Percentiles rank a stretch among this genome's conserved stretches.
Conservation (phyloP, 2,888 invertebrate species). For the Acheta domesticus region DNA sequence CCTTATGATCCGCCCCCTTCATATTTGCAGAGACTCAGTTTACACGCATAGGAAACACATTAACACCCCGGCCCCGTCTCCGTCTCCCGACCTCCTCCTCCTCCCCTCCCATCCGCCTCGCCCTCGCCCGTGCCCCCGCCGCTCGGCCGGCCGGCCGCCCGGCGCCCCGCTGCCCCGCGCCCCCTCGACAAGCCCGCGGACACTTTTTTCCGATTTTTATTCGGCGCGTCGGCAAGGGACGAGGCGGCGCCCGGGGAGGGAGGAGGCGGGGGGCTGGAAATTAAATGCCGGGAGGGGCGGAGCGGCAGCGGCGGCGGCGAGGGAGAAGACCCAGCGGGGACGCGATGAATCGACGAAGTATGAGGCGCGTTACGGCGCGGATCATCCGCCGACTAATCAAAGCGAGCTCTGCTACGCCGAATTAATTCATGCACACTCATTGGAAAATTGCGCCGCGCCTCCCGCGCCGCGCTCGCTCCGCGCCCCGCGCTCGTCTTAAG, state of each 20-base stretch:
- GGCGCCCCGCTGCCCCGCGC: background rate
- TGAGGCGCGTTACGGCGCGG: conserved; percentile 1
- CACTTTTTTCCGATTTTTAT: background rate
- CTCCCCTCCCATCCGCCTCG: background rate
- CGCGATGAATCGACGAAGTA: background rate
- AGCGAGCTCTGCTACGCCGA: background rate
- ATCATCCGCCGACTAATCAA: conserved; percentile 10
- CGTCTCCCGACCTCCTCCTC: background rate
- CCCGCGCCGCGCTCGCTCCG: background rate
- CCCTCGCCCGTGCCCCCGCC: background rate
- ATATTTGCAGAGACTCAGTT: conserved; percentile 18
- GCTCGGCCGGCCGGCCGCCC: background rate
- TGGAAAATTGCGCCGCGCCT: background rate
- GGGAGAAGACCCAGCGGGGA: background rate
- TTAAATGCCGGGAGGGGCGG: background rate
- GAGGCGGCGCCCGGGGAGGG: background rate
- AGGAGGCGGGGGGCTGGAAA: background rate
- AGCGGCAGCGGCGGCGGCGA: background rate
- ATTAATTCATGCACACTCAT: conserved; percentile 18
- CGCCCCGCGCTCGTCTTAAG: background rate
- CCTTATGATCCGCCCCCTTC: conserved; percentile 3
- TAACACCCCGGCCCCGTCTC: background rate
- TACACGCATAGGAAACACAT: conserved; percentile 18
- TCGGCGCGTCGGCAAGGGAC: background rate
- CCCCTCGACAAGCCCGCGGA: background rate